A percentile compares a stretch with the other conserved stretches of the same genome.
phyloP scores from a whole-genome alignment of 2,113 vertebrate species.

The Thunnus thynnus region DNA sequence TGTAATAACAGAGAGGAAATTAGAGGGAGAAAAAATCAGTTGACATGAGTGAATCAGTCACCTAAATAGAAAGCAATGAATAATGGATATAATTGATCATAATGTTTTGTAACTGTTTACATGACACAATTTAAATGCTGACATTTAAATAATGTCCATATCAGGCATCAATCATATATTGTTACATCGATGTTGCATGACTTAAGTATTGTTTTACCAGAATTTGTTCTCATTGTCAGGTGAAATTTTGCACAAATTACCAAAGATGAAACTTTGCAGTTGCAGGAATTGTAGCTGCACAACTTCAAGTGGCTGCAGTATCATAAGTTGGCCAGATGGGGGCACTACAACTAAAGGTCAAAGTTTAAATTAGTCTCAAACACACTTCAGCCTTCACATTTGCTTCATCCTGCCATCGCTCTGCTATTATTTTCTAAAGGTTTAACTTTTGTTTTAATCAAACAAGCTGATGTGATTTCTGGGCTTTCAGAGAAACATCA shows the following conservation, averaged over 20 bases:
- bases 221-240: not conserved
- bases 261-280: not conserved
- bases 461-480: not conserved
- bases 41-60: constrained; percentile 37
- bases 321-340: constrained; percentile 48
- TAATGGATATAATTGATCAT: constrained; percentile 42
- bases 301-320: constrained; percentile 42
- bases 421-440: not conserved
- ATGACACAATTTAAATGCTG: constrained; percentile 15
- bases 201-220: not conserved
- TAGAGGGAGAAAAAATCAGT: constrained; percentile 25
- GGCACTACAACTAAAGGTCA: constrained; percentile 67
- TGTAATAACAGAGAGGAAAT: constrained; percentile 39
- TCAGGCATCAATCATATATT: not conserved
- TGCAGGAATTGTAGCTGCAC: not conserved
- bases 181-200: too few relatives aligned
- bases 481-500: not conserved
- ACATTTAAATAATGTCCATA: not conserved
- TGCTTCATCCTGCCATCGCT: not conserved
- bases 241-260: not conserved
- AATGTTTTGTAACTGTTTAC: constrained; percentile 4
- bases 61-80: constrained; percentile 30
- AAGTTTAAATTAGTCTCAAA: constrained; percentile 38
- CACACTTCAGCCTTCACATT: not conserved
- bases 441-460: not conserved